Base-by-base conservation (phyloP, 2,113 vertebrate genomes). In the Triplophysa dalaica region DNA sequence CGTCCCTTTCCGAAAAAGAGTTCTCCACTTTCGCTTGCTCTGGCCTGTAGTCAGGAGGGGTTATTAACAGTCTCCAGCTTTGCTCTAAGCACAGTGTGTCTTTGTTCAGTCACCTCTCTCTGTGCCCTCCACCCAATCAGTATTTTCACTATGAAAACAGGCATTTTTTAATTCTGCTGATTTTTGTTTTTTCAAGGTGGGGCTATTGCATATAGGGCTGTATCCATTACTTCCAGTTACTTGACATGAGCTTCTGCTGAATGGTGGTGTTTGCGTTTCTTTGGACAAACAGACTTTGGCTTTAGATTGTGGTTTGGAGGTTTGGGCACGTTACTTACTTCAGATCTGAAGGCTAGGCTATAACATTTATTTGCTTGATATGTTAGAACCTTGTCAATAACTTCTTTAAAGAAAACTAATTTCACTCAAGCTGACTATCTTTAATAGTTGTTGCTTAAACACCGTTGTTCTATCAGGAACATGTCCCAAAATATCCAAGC, bases 21-120 rank as follows among this genome's bases (percentile, higher is more conserved):
- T 58, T 66, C 64, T 54, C 43, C 67, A 60, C 1, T 13, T 77
- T 82, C 61, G 54, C n/a, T 26, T 72, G 83, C 43, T 66, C 62
- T 82, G 65, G 75, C 60, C 62, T 65, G 64, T 54, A 43, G 70
- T 41, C 70, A 56, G 70, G 75, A 73, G 66, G 61, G 77, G 64
- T 58, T 77, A 61, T 75, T 43, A 61, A 58, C 41, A 75, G 72
- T 82, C 74, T 82, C 70, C 80, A 66, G 70, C 70, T 78, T 72
- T n/a, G 70, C 60, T 60, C 61, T 66, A 70, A 70, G 72, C 54
- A 85, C 83, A 85, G 77, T 79, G 83, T 69, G 22, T 66, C 80
- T 85, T 85, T 85, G 80, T 85, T 82, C 43, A 41, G 17, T 38
- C n/a, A 77, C 41, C 74, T 54, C 82, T 68, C 67, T 43, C 67